Evolutionary conservation across 2,888 invertebrate genomes (phyloP), one percentile per base, ranked within the genome.

Genomic region (Drosophila paucipuncta): DNA sequence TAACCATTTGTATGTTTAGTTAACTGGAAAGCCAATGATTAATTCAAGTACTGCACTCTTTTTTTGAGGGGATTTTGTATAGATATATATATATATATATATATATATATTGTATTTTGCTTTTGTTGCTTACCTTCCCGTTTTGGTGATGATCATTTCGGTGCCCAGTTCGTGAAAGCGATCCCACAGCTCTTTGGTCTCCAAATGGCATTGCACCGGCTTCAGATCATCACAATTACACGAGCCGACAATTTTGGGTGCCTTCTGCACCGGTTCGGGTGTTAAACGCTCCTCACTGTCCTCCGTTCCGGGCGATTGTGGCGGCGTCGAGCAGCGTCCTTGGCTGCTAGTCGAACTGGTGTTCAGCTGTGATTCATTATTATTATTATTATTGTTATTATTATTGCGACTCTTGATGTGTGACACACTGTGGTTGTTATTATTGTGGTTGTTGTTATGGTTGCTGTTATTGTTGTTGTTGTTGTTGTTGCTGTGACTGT

Each of bases 91-190:
- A 30, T 30, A 7, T 30, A 30, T 30, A 25, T 25, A 25, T 25
- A 30, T 30, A 30, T 30, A 30, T 30, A 30, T 30, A 7, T 30
- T 30, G 2, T 25, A 25, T 25, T 18, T 49, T 28, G 57, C 10
- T 47, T 37, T 74, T 11, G 3, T 39, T 28, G 71, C 91, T 94
- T 94, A 98, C 98, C 98, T 96, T 94, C 98, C 98, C 89, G 98
- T 98, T 94, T 99, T 99, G 39, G 98, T 99, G 94, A 99, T 99
- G 93, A 99, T 99, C 98, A 99, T 99, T 94, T 98, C 98, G 7
- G 98, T 98, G 82, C 98, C 98, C 80, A 98, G 94, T 82, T 97
- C 97, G 92, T 97, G 97, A 94, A 99, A 99, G 94, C 98, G 98
- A 94, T 98, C 97, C 99, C 99, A 99, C 37, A 99, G 95, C 89